Evolutionary conservation across 2,888 invertebrate species (phyloP), one percentile per base, ranked within the genome.

Genomic region (Drosophila paramelanica): DNA sequence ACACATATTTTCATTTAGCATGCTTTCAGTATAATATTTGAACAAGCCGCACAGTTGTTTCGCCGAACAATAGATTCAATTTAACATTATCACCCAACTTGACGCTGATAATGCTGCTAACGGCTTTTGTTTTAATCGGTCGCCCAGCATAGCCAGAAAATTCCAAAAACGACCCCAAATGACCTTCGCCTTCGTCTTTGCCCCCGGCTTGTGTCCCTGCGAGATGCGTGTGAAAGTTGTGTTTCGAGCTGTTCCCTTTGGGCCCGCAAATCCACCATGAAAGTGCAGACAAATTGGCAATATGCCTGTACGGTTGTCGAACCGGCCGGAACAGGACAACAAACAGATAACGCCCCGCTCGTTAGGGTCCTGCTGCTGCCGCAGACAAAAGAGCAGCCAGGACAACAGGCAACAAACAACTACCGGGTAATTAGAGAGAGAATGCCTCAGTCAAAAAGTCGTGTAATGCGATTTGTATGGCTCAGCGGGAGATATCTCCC

Each of bases 401-500:
- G 41, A 51, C 57, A 46, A 49, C 58, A 27, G 58, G 42, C 64
- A 61, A 78, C 78, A 86, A 86, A 78, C 88, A 77, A 86, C 88
- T 88, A 88, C 88, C 83, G 84, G 78, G 88, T 88, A 86, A 86
- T 86, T 87, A 87, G 84, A 88, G 89, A 80, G 36, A 77, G 84
- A 86, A 84, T 81, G 77, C 61, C 57, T 47, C 65, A 86, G 88
- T 86, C 88, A 79, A 91, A 91, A 91, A 88, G 90, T 89, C 91
- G 89, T 91, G 90, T 91, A 90, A 91, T 91, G 81, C 89, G 91
- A 91, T 91, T 91, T 91, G 85, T 89, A 89, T 82, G 83, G 77
- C 86, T 59, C 88, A 80, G 86, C 88, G 68, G 86, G 77, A 77
- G 67, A 78, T 62, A 45, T 17, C 17, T 17, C 73, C 72, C 49